phyloP scores from a whole-genome alignment of 2,888 invertebrate genomes.

The Digitonthophagus gazella region DNA sequence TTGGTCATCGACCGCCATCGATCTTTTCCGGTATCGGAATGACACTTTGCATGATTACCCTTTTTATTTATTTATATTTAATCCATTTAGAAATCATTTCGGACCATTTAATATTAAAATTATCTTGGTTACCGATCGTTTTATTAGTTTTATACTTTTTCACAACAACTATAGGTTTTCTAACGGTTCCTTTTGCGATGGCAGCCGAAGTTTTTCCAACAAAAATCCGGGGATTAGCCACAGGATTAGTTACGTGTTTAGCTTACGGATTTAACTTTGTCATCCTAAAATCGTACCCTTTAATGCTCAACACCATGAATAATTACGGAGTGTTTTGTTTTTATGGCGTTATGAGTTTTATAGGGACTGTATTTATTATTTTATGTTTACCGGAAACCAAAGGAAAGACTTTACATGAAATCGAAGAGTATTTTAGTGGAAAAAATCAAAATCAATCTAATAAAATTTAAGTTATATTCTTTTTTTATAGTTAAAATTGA shows the following conservation, averaged over 20 bases:
- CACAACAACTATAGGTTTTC: conserved; percentile 55
- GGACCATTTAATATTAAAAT: conserved; percentile 33
- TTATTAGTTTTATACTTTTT: conserved; percentile 54
- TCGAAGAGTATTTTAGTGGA: conserved; percentile 51
- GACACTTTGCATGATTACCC: conserved; percentile 54
- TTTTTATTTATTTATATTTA: conserved; percentile 51
- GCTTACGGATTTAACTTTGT: conserved; percentile 57
- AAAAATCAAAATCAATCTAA: conserved; percentile 14
- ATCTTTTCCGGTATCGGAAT: conserved; percentile 59
- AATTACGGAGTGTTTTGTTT: conserved; percentile 55
- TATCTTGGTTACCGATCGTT: conserved; percentile 49
- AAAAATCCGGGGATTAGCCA: conserved; percentile 55
- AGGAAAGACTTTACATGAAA: conserved; percentile 55
- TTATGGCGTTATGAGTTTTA: conserved; percentile 51
- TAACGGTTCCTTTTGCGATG: conserved; percentile 60
- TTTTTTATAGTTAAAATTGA: no score
- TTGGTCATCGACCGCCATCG: conserved; percentile 59
- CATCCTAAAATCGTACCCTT: conserved; percentile 54
- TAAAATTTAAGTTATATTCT: neutral
- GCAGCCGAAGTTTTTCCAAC: conserved; percentile 57
- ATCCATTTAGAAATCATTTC: conserved; percentile 39
- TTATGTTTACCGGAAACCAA: conserved; percentile 56
- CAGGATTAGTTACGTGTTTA: conserved; percentile 52
- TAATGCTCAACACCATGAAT: conserved; percentile 48
- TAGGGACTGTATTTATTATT: conserved; percentile 54